Percentiles rank a stretch among this genome's conserved stretches.
Evolutionary conservation across 1,140 invertebrate species (phyloP).

Genomic region (Telenomus remus): DNA sequence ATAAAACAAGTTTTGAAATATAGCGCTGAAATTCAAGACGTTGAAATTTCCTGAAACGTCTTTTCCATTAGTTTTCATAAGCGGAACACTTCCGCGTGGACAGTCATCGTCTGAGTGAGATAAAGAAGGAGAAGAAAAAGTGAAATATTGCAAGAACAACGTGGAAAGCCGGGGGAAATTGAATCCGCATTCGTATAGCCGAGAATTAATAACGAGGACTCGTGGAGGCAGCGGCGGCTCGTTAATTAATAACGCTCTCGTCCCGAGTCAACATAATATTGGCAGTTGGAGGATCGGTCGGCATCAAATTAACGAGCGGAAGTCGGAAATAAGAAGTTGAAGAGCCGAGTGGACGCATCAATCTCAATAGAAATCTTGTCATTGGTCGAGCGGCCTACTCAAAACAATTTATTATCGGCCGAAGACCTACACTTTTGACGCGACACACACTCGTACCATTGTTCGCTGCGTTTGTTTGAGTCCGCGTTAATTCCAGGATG

Average conservation of each 20-base stretch:
- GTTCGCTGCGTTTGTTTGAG: conserved; percentile 9
- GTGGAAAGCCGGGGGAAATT: conserved; percentile 26
- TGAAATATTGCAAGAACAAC: conserved; percentile 39
- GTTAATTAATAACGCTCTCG: conserved; percentile 49
- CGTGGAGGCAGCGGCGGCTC: conserved; percentile 18
- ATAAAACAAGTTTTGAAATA: conserved; percentile 24
- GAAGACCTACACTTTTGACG: not conserved
- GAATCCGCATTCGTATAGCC: conserved; percentile 40
- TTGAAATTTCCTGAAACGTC: conserved; percentile 24
- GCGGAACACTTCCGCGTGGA: conserved; percentile 20
- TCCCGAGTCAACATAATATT: conserved; percentile 37
- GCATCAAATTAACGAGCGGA: conserved; percentile 36
- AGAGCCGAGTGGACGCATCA: not conserved
- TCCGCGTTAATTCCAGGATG: conserved; percentile 59
- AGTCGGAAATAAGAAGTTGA: conserved; percentile 29
- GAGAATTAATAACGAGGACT: conserved; percentile 48
- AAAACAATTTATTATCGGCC: conserved; percentile 32
- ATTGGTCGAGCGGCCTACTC: conserved; percentile 21
- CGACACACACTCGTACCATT: conserved; percentile 6
- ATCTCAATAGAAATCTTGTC: conserved; percentile 31
- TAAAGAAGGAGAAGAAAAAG: conserved; percentile 23
- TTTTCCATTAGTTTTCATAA: conserved; percentile 33
- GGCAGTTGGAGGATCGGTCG: conserved; percentile 20
- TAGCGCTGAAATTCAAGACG: conserved; percentile 13
- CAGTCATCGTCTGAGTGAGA: conserved; percentile 18